Percentiles rank a stretch among this genome's conserved stretches.
These are phyloP conservation scores for Cheiracanthium punctorium DNA, from an alignment of 2,888 invertebrate genomes.

Conservation along the genomic window DNA sequence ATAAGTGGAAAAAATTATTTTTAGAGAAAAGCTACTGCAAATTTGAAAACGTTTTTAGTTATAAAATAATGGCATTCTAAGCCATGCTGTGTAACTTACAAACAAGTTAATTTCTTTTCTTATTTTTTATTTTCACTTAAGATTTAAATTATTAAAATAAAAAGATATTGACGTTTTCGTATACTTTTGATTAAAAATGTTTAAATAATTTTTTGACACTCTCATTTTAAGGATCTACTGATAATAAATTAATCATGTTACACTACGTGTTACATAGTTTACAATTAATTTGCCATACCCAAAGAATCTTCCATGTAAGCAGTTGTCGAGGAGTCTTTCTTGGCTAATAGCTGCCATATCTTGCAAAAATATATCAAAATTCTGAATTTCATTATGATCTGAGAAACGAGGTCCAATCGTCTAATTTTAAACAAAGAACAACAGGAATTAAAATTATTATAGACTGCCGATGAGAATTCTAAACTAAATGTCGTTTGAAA, in stretches of 20 bases:
- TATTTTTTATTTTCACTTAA: too few relatives aligned
- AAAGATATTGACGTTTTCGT: too few relatives aligned
- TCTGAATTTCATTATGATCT: neutral
- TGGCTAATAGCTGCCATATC: neutral
- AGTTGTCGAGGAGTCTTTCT: neutral
- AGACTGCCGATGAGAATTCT: too few relatives aligned
- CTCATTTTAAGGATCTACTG: too few relatives aligned
- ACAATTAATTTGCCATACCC: constrained; percentile 22
- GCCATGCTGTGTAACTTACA: too few relatives aligned
- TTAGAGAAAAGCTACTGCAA: too few relatives aligned
- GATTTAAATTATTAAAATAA: too few relatives aligned
- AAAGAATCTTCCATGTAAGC: neutral
- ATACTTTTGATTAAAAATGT: neutral
- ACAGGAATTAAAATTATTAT: neutral
- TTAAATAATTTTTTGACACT: neutral
- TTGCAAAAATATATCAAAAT: constrained; percentile 4
- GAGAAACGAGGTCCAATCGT: constrained; percentile 4
- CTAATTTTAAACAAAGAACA: constrained; percentile 6
- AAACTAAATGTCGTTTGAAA: too few relatives aligned
- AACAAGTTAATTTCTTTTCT: too few relatives aligned
- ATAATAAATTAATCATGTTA: neutral
- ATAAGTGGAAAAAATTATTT: too few relatives aligned
- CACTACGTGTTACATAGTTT: neutral
- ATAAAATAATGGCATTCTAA: too few relatives aligned
- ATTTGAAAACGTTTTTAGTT: too few relatives aligned